Evolutionary conservation across 1,140 invertebrate genomes (phyloP).

Genomic region (Zaprionus davidi): DNA sequence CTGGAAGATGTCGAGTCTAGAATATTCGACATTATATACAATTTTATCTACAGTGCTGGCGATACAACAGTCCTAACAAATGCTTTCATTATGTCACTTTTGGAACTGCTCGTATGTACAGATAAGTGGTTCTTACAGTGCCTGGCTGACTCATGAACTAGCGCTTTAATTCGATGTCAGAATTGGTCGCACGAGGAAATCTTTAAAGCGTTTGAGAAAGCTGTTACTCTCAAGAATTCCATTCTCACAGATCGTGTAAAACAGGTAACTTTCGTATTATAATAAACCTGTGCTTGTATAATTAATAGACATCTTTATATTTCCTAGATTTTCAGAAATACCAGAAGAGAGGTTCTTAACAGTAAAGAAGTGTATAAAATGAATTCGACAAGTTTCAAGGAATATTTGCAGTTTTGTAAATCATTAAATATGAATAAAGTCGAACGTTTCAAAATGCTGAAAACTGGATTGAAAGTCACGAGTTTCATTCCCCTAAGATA

Average conservation of each 20-base stretch:
- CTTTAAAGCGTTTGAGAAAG: background rate
- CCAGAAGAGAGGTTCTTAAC: too few relatives aligned
- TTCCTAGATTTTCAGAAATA: background rate
- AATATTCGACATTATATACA: background rate
- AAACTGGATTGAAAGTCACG: background rate
- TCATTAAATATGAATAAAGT: background rate
- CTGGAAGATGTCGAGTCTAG: background rate
- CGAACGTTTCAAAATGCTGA: background rate
- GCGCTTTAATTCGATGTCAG: background rate
- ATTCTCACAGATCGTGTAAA: background rate
- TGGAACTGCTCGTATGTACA: background rate
- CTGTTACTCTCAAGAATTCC: background rate
- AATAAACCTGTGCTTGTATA: background rate
- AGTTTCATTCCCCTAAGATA: background rate
- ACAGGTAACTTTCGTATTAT: background rate
- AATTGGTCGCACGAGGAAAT: background rate
- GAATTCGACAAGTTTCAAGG: background rate
- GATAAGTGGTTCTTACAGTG: background rate
- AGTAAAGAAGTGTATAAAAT: too few relatives aligned
- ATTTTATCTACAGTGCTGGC: background rate
- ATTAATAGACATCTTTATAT: background rate
- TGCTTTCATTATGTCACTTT: background rate
- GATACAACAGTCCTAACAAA: background rate
- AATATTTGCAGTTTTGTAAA: background rate
- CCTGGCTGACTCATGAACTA: background rate